Base-by-base conservation (phyloP, 2,888 invertebrate species). In the Aphodius sticticus region DNA sequence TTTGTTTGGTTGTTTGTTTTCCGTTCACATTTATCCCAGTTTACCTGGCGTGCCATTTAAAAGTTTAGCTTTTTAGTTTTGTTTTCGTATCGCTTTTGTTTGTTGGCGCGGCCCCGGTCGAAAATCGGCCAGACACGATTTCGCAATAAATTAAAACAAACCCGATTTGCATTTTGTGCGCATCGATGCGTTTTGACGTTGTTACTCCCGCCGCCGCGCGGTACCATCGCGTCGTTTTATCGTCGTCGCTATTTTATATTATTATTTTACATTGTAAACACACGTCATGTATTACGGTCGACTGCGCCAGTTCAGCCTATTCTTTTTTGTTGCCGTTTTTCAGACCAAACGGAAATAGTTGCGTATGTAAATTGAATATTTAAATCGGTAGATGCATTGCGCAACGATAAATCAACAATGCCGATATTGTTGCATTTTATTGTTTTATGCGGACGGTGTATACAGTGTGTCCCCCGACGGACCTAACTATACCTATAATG, bases 1-100 rank as follows among this genome's bases (percentile, higher is more conserved):
- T 70, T 7, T 70, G 26, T 70, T 15, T 7, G 16, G 70, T 70
- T 71, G 71, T 71, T 71, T 35, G 16, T 6, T 71, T 35, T 71
- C n/a, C 71, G 71, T 71, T 71, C 35, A 5, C 26, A 16, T 70
- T 16, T n/a, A 70, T 15, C 1, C 26, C 7, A n/a, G 14, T 70
- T 6, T n/a, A 26, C 26, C 26, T 26, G 26, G 53, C 53, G 53
- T 2, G 53, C 53, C 53, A 53, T 53, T 53, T 53, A 53, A 53
- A 53, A 53, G 9, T 53, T 53, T 53, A 53, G 53, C 53, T 53
- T 53, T 53, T 53, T 53, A 53, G 53, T 53, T 53, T 53, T 53
- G 53, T 53, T 53, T 53, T 12, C 9, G 53, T 12, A 26, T 26
- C 26, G 26, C 26, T 26, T 26, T 26, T 26, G 26, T 26, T 26